Evolutionary conservation across 2,888 invertebrate genomes (phyloP).

Genomic region (Reticulitermes lucifugus): DNA sequence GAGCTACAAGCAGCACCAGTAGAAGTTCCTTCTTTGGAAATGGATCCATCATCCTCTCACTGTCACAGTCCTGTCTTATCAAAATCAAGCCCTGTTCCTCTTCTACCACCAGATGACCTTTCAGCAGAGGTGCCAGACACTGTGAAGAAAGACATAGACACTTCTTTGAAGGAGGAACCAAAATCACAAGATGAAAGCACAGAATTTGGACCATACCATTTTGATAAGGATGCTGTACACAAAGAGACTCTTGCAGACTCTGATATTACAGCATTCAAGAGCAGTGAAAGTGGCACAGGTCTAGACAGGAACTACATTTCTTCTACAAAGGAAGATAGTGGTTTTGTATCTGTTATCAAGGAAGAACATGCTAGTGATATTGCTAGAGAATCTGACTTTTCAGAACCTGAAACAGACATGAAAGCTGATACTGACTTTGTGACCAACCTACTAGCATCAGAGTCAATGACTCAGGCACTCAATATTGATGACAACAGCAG

Average conservation of each 20-base stretch:
- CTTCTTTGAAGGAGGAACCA: neutral
- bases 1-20: neutral
- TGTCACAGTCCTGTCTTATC: neutral
- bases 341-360: constrained; percentile 39
- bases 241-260: constrained; percentile 10
- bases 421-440: constrained; percentile 55
- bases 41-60: neutral
- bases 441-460: constrained; percentile 52
- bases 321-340: constrained; percentile 42
- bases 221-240: neutral
- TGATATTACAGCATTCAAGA: constrained; percentile 27
- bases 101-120: neutral
- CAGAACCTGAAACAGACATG: constrained; percentile 56
- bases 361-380: constrained; percentile 53
- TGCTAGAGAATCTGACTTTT: constrained; percentile 50
- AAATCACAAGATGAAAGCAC: neutral
- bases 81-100: neutral
- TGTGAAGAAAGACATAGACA: neutral
- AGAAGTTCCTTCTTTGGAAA: neutral
- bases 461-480: constrained; percentile 50
- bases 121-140: neutral
- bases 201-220: constrained; percentile 7
- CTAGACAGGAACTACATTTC: constrained; percentile 30
- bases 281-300: constrained; percentile 8
- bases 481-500: constrained; percentile 47